Conservation (phyloP, 2,888 invertebrate species). For the Andrena hattorfiana region DNA sequence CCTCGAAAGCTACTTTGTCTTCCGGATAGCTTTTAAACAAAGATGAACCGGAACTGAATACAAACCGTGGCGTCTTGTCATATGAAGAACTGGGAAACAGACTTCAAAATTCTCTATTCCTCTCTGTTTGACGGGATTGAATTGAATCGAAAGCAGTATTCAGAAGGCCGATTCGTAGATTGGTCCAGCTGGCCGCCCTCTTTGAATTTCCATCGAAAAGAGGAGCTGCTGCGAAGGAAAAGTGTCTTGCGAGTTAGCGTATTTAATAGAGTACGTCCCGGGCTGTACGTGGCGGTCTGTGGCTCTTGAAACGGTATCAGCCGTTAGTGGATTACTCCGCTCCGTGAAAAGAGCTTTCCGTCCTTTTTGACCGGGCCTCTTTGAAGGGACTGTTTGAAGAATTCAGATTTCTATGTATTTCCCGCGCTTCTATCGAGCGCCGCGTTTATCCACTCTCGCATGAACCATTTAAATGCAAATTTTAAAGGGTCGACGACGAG, state of each 20-base stretch:
- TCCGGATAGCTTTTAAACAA: no score
- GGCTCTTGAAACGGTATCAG: slow-evolving; percentile 58
- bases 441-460: slow-evolving; percentile 43
- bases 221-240: slow-evolving; percentile 5
- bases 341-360: slow-evolving; percentile 52
- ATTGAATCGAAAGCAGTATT: slow-evolving; percentile 26
- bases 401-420: slow-evolving; percentile 53
- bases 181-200: not conserved
- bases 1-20: no score
- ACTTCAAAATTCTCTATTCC: not conserved
- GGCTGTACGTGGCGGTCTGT: slow-evolving; percentile 40
- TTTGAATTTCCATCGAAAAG: slow-evolving; percentile 29
- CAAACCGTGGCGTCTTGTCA: no score
- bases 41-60: no score
- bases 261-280: slow-evolving; percentile 51
- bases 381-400: slow-evolving; percentile 40
- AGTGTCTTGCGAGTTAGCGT: slow-evolving; percentile 53
- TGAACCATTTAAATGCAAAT: slow-evolving; percentile 59
- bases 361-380: slow-evolving; percentile 49
- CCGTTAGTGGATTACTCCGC: slow-evolving; percentile 57
- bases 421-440: slow-evolving; percentile 14
- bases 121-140: not conserved
- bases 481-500: slow-evolving; percentile 18
- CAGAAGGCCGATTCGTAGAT: slow-evolving; percentile 21
- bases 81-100: no score